Evolutionary conservation across 64 coral and sea anemone genomes (phyloP), one percentile per base, ranked within the genome.

Genomic region (Dendronephthya gigantea): DNA sequence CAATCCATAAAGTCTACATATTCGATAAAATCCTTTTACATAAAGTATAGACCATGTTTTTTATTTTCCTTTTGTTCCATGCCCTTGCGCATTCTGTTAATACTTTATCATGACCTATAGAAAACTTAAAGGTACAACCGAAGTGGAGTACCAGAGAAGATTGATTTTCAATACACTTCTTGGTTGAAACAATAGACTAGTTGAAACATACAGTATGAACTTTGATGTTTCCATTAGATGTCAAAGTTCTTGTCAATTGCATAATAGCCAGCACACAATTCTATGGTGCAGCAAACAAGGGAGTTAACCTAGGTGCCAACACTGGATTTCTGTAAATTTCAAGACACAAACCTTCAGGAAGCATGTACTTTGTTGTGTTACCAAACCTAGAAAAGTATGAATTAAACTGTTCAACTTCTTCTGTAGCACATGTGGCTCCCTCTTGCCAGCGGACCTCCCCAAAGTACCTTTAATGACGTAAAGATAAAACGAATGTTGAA

Each of bases 371-470:
- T 38, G 89, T 90, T 28, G 84, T 90, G 19, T 90, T 92, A 29
- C 87, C 88, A 83, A 52, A 87, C 15, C 79, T 41, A 8, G 91
- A 93, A 74, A 90, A 40, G 31, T 90, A 87, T 15, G 84, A 86
- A 39, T 95, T 95, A 8, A 95, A 89, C 29, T 91, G 93, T 30
- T 89, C 87, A 3, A 92, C 93, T 87, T 94, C 89, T 51, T 92
- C 90, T 40, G 87, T 96, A 27, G 90, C 82, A 35, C 90, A 87
- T 6, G 89, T 84, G 84, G 74, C 84, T 22, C 90, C 87, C 47
- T 84, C 69, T 89, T 95, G 90, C 93, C 87, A 91, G 17, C 85
- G n/a, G 56, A 83, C 93, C 88, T 83, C 87, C 89, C 89, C 89
- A 94, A 50, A 94, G 72, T 17, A 94, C 86, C 90, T n/a, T n/a